Evolutionary conservation across 23 tunicate genomes (phyloP).

Genomic region (Oikopleura dioica): DNA sequence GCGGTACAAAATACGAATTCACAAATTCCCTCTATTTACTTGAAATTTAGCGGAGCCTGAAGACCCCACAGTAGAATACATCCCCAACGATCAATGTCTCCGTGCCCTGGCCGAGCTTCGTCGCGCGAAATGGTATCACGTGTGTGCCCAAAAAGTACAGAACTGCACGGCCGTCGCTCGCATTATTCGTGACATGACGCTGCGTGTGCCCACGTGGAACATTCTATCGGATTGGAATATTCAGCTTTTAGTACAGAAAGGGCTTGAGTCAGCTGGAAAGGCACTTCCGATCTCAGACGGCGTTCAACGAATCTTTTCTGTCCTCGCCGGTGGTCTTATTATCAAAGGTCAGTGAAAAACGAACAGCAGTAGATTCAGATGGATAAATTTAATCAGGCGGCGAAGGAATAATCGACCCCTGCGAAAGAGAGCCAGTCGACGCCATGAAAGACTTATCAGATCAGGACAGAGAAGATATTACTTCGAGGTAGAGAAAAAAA

Average conservation of each 20-base stretch:
- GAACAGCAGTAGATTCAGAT: not conserved
- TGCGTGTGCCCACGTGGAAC: conserved; percentile 12
- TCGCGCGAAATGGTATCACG: conserved; percentile 11
- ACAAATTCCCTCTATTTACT: no score
- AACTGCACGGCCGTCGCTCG: not conserved
- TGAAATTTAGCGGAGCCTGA: no score
- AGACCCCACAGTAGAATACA: no score
- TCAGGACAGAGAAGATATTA: not conserved
- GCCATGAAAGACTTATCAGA: not conserved
- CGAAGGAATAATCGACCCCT: not conserved
- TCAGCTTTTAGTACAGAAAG: not conserved
- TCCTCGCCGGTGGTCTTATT: not conserved
- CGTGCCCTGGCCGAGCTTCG: not conserved
- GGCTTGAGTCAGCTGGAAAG: not conserved
- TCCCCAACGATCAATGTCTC: not conserved
- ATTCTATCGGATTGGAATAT: conserved; percentile 10
- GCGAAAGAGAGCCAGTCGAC: conserved; percentile 7
- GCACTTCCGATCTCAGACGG: not conserved
- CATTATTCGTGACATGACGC: not conserved
- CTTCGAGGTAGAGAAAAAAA: conserved; percentile 4
- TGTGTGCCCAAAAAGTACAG: not conserved
- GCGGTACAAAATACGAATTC: no score
- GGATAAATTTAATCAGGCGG: not conserved
- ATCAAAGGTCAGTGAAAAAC: not conserved
- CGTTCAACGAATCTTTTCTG: not conserved